phyloP scores from a whole-genome alignment of 2,797 vertebrate species.

The Amazonetta brasiliensis region DNA sequence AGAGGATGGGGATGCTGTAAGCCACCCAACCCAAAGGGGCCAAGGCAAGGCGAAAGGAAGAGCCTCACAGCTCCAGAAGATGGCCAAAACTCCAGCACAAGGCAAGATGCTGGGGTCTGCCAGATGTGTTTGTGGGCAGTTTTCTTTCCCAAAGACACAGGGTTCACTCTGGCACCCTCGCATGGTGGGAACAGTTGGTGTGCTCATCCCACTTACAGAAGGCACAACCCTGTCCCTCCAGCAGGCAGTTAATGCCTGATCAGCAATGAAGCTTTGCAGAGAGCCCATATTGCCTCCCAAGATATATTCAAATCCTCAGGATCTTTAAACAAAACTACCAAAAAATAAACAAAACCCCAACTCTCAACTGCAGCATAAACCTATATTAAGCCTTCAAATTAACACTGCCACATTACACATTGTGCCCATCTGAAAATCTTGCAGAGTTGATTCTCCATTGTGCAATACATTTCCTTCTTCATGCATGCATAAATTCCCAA shows the following conservation, averaged over 20 bases:
- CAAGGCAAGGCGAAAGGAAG: not conserved
- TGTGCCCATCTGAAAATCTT: too few species aligned
- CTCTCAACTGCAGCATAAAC: not conserved
- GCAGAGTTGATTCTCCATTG: not conserved
- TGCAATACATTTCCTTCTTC: not conserved
- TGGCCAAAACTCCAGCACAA: not conserved
- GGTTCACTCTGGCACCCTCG: not conserved
- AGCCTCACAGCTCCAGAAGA: accelerated
- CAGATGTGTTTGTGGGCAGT: not conserved
- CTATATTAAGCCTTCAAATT: not conserved
- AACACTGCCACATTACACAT: not conserved
- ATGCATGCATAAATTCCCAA: not conserved
- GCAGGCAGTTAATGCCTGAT: not conserved
- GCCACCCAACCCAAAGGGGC: accelerated
- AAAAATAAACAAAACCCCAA: not conserved
- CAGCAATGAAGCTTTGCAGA: not conserved
- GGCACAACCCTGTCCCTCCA: not conserved
- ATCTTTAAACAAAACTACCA: not conserved
- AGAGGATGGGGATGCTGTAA: not conserved
- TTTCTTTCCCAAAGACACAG: accelerated
- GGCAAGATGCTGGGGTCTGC: not conserved
- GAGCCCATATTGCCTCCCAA: accelerated
- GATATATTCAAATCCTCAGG: not conserved
- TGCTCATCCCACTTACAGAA: not conserved
- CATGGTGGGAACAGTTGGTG: not conserved